Evolutionary conservation across 2,113 vertebrate genomes (phyloP), one percentile per base, ranked within the genome.

Genomic region (Strigops habroptila): DNA sequence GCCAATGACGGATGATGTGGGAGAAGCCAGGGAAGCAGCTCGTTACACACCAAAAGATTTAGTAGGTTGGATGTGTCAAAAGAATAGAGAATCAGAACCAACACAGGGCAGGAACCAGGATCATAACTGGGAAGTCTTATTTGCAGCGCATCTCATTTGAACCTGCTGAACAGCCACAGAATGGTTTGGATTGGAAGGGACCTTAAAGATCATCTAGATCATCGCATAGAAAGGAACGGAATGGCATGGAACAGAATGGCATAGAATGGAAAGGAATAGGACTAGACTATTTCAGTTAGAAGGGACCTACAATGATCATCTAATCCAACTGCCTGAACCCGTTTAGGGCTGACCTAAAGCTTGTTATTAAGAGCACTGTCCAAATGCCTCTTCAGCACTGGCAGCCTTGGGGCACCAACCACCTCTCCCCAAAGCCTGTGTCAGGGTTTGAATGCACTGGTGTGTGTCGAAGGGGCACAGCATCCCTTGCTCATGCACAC

Each of bases 21-120:
- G 33, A 3, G 5, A 65, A 70, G 31, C 39, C 77, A 51, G 28
- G n/a, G 62, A 70, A 49, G 70, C 63, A 75, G 69, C 46, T 0
- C 4, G 41, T 35, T 21, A 41, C 0, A 1, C 14, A 37, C 27
- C 10, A 0, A 35, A 28, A 65, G 51, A 63, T 64, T 69, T 4
- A 25, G 49, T 28, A 51, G 71, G 30, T 52, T 8, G 31, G 67
- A 28, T 35, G 17, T 12, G 28, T 35, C 57, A 13, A 24, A 9
- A 28, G 33, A 57, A 43, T 4, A 48, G 63, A 82, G 55, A 51
- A 51, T 11, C 49, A n/a, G 64, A 52, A 30, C 7, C 39, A 51
- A 52, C 8, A 28, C 8, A 5, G 37, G 68, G 23, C 44, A 33
- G 63, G 49, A 70, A 37, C 13, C 5, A 18, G 39, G 46, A 37